Percentiles rank a stretch among this genome's conserved stretches.
These are phyloP conservation scores for Idaea dimidiata DNA, from an alignment of 2,888 invertebrate species.

Conservation along the genomic window DNA sequence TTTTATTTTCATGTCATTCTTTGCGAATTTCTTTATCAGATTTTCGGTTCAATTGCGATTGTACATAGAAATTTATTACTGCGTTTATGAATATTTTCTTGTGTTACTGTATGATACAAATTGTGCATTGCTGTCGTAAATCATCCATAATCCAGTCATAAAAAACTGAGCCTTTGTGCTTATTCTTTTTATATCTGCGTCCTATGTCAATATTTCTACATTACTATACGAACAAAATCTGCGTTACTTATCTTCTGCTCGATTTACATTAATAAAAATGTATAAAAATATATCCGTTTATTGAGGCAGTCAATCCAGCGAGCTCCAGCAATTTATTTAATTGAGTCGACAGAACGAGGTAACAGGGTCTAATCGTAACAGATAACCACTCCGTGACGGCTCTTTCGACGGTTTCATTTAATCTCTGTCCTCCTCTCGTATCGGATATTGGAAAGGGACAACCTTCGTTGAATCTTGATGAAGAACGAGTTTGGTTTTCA, in stretches of 20 bases:
- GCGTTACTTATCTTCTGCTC: background rate
- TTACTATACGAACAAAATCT: background rate
- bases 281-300: conserved; percentile 6
- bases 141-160: conserved; percentile 1
- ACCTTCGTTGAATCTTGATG: conserved; percentile 20
- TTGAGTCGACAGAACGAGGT: conserved; percentile 37
- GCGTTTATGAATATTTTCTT: background rate
- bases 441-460: conserved; percentile 25
- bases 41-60: background rate
- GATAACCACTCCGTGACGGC: conserved; percentile 27
- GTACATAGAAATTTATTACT: background rate
- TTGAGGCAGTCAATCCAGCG: conserved; percentile 28
- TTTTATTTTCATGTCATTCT: background rate
- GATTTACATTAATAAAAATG: background rate
- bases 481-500: conserved; percentile 30
- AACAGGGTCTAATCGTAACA: conserved; percentile 39
- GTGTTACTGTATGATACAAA: background rate
- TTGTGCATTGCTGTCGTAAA: conserved; percentile 1
- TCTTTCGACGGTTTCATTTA: conserved; percentile 18
- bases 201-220: background rate
- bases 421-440: conserved; percentile 21
- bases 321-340: conserved; percentile 35
- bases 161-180: conserved; percentile 1
- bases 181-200: background rate
- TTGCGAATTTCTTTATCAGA: background rate